Evolutionary conservation across 2,113 vertebrate species (phyloP).

Genomic region (Eudyptes chrysolophus): DNA sequence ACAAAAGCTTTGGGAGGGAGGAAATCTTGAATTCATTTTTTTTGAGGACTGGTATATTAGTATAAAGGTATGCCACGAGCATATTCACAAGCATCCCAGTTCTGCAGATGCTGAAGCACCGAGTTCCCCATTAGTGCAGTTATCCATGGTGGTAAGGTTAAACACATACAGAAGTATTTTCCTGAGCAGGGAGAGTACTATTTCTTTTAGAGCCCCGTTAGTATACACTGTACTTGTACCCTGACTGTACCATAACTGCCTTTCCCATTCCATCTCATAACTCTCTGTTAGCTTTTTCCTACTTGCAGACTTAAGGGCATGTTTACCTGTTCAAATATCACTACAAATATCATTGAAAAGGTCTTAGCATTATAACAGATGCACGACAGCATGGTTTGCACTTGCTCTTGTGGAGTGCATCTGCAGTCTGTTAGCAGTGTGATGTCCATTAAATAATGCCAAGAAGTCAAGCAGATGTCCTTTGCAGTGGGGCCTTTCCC

Average conservation of each 20-base stretch:
- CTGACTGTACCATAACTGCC: neutral
- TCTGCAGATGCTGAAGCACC: neutral
- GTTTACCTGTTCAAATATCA: slow-evolving; percentile 60
- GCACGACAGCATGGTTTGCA: neutral
- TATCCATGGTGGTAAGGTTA: neutral
- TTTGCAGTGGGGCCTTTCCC: neutral
- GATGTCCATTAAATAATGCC: slow-evolving; percentile 2
- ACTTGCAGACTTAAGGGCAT: slow-evolving; percentile 6
- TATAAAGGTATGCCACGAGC: neutral
- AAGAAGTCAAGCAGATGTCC: neutral
- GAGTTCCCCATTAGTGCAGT: neutral
- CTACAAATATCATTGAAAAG: slow-evolving; percentile 44
- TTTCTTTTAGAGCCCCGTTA: neutral
- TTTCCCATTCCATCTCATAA: neutral
- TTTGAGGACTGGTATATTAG: neutral
- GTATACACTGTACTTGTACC: neutral
- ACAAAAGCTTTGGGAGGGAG: neutral
- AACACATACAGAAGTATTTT: fast-evolving
- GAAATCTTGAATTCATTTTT: neutral
- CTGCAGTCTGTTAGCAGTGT: slow-evolving; percentile 26
- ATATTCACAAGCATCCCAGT: neutral
- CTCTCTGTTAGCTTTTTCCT: slow-evolving; percentile 20
- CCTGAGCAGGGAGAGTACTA: neutral
- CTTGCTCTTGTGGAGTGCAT: neutral
- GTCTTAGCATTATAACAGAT: slow-evolving; percentile 52